Evolutionary conservation across 92 coral and sea anemone genomes (phyloP).

Genomic region (Epizoanthus stellaris): DNA sequence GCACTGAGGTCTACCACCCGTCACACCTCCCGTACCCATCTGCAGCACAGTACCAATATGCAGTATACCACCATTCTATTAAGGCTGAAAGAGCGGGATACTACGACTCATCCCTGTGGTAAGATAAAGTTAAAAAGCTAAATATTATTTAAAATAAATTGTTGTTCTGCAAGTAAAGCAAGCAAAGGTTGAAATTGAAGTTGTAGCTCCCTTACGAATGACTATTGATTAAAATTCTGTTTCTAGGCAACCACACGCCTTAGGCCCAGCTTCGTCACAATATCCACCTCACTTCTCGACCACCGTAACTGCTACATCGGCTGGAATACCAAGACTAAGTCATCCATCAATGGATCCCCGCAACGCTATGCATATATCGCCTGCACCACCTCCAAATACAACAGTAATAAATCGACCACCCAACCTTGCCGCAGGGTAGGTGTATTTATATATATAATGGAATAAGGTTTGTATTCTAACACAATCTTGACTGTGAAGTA

Average conservation of each 20-base stretch:
- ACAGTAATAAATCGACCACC: constrained; percentile 88
- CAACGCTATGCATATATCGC: constrained; percentile 77
- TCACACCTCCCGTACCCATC: constrained; percentile 77
- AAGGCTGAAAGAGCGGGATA: constrained; percentile 73
- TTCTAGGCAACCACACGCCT: constrained; percentile 87
- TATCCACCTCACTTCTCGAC: constrained; percentile 91
- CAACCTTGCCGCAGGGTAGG: constrained; percentile 30
- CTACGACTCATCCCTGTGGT: constrained; percentile 84
- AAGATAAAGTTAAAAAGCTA: constrained; percentile 14
- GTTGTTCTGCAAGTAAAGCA: no score
- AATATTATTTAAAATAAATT: no score
- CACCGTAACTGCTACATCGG: constrained; percentile 88
- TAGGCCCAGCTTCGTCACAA: constrained; percentile 75
- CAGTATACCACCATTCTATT: constrained; percentile 76
- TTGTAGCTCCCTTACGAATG: not conserved
- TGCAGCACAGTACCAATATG: constrained; percentile 73
- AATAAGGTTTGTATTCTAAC: not conserved
- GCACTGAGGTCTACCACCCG: constrained; percentile 77
- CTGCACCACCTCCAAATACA: constrained; percentile 97
- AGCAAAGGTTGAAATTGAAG: not conserved
- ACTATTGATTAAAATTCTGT: not conserved
- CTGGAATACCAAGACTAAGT: constrained; percentile 81
- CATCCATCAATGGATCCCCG: constrained; percentile 94
- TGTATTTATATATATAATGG: not conserved
- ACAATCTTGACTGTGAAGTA: not conserved